phyloP scores from a whole-genome alignment of 2,113 vertebrate genomes.

The Podiceps cristatus region DNA sequence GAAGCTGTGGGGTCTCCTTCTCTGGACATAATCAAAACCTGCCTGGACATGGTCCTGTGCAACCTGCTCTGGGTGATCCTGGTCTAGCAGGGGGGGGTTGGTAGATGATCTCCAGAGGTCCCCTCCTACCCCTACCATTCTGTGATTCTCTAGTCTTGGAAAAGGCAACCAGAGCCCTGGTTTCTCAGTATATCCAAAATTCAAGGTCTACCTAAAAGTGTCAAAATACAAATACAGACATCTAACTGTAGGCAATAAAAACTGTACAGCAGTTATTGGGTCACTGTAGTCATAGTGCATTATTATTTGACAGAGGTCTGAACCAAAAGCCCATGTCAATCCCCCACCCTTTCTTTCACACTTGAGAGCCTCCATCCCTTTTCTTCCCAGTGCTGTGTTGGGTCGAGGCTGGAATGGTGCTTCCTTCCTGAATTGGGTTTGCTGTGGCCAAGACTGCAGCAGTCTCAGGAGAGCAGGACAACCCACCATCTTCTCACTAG shows the following conservation, averaged over 20 bases:
- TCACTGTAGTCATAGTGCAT: background rate
- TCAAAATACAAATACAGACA: background rate
- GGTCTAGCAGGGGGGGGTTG: too few species aligned
- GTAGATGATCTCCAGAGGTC: too few species aligned
- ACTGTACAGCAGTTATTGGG: background rate
- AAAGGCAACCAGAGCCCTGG: background rate
- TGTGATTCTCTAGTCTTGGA: background rate
- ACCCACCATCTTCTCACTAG: background rate
- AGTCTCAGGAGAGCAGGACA: background rate
- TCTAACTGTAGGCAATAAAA: background rate
- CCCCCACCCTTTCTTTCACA: background rate
- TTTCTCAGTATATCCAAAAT: background rate
- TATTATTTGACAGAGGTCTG: background rate
- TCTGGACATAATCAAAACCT: too few species aligned
- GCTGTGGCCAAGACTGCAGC: background rate
- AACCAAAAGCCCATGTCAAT: background rate
- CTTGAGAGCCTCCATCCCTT: background rate
- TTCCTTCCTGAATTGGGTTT: background rate
- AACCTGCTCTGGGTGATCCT: too few species aligned
- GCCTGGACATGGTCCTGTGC: too few species aligned
- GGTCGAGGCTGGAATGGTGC: rapidly evolving
- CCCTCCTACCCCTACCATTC: too few species aligned
- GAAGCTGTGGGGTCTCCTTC: too few species aligned
- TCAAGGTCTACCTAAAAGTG: background rate
- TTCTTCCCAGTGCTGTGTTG: background rate